Conservation (phyloP, 2,888 invertebrate species). For the Malthinus seriepunctatus region DNA sequence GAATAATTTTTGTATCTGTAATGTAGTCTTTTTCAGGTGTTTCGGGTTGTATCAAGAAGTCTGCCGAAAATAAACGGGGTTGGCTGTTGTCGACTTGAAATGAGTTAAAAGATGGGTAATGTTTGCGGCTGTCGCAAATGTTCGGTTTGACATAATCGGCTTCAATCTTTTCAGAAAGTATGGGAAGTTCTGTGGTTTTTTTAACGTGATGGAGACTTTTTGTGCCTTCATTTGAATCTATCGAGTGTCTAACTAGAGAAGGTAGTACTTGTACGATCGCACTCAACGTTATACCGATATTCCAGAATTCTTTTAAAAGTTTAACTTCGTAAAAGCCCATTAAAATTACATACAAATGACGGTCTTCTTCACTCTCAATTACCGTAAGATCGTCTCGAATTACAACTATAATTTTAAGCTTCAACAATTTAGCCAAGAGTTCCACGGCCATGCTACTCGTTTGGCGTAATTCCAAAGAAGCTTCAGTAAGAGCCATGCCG, state of each 20-base stretch:
- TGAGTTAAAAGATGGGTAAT: too few relatives aligned
- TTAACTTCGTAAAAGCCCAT: background rate
- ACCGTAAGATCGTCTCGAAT: background rate
- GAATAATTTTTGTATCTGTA: too few relatives aligned
- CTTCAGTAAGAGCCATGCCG: background rate
- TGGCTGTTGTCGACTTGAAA: too few relatives aligned
- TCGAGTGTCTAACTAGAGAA: background rate
- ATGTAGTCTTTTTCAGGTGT: too few relatives aligned
- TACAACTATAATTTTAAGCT: background rate
- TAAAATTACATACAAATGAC: slow-evolving; percentile 8
- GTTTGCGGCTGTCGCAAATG: too few relatives aligned
- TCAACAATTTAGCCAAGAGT: background rate
- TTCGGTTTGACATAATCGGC: too few relatives aligned
- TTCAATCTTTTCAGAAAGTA: too few relatives aligned
- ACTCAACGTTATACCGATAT: background rate
- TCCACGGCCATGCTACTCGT: background rate
- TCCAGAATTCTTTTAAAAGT: background rate
- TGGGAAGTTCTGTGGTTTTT: background rate
- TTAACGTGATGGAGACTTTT: background rate
- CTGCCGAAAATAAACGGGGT: too few relatives aligned
- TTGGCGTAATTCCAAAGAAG: background rate
- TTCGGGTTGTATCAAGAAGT: too few relatives aligned
- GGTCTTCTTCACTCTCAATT: background rate
- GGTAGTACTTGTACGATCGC: slow-evolving; percentile 1
- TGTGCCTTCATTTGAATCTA: background rate